phyloP scores from a whole-genome alignment of 2,888 invertebrate species.

The Nezara viridula region DNA sequence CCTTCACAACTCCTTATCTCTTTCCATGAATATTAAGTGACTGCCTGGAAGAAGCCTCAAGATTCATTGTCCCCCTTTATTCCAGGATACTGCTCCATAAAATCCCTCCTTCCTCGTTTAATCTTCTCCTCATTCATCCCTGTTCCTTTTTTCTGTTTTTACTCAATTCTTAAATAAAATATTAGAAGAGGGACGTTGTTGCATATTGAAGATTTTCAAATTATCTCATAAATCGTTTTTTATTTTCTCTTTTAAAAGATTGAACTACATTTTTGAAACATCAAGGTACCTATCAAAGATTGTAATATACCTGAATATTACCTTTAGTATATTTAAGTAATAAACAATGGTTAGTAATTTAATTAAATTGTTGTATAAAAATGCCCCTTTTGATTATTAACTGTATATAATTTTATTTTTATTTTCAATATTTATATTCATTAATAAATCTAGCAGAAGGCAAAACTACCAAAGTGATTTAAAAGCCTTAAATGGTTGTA shows the following conservation, averaged over 20 bases:
- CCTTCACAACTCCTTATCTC: background rate
- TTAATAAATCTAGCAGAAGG: too few relatives aligned
- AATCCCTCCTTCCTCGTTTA: constrained; percentile 20
- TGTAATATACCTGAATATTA: too few relatives aligned
- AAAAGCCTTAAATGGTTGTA: too few relatives aligned
- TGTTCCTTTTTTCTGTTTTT: background rate
- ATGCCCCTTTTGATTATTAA: too few relatives aligned
- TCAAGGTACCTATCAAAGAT: background rate
- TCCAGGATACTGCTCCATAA: constrained; percentile 31
- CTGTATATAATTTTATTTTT: too few relatives aligned
- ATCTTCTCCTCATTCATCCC: constrained; percentile 30
- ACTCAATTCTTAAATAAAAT: background rate
- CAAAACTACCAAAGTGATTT: too few relatives aligned
- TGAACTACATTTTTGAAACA: background rate
- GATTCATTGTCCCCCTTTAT: constrained; percentile 50
- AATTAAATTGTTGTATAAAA: too few relatives aligned
- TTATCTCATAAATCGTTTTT: background rate
- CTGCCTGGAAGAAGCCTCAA: constrained; percentile 9
- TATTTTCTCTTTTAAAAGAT: background rate
- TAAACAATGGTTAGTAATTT: too few relatives aligned
- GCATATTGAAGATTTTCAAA: background rate
- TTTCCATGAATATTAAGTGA: constrained; percentile 42
- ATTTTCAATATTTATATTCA: too few relatives aligned
- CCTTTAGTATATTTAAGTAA: too few relatives aligned
- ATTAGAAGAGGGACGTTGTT: background rate